Conservation (phyloP, 2,888 invertebrate species). For the Agrochola circellaris region DNA sequence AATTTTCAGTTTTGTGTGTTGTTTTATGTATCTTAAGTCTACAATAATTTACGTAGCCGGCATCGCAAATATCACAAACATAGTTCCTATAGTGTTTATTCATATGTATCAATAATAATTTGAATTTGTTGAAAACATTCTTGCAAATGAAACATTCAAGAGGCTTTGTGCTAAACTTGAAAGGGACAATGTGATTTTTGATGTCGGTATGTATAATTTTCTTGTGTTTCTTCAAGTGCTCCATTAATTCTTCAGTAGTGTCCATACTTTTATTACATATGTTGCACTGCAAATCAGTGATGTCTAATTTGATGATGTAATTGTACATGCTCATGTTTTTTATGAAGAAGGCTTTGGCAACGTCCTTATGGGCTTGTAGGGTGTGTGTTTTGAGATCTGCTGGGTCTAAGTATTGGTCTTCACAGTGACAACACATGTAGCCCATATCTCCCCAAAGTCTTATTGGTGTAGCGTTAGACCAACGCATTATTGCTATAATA, state of each 20-base stretch:
- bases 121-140: constrained; percentile 43
- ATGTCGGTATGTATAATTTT: constrained; percentile 68
- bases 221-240: constrained; percentile 72
- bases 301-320: constrained; percentile 72
- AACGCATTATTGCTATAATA: constrained; percentile 71
- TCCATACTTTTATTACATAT: constrained; percentile 67
- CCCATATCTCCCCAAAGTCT: constrained; percentile 70
- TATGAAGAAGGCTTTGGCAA: constrained; percentile 60
- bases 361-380: constrained; percentile 64
- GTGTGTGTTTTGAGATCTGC: constrained; percentile 77
- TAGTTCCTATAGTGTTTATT: constrained; percentile 72
- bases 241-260: constrained; percentile 65
- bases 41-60: constrained; percentile 78
- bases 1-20: constrained; percentile 75
- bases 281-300: constrained; percentile 73
- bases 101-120: constrained; percentile 53
- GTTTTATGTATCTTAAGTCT: constrained; percentile 68
- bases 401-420: constrained; percentile 64
- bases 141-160: constrained; percentile 49
- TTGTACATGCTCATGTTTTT: constrained; percentile 52
- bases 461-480: constrained; percentile 80
- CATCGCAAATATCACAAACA: constrained; percentile 74
- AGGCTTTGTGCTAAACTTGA: constrained; percentile 48
- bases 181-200: constrained; percentile 75
- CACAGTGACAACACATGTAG: constrained; percentile 76